These are phyloP conservation scores for Epizoanthus illoricatus DNA, from an alignment of 92 coral and sea anemone species.

Conservation along the genomic window DNA sequence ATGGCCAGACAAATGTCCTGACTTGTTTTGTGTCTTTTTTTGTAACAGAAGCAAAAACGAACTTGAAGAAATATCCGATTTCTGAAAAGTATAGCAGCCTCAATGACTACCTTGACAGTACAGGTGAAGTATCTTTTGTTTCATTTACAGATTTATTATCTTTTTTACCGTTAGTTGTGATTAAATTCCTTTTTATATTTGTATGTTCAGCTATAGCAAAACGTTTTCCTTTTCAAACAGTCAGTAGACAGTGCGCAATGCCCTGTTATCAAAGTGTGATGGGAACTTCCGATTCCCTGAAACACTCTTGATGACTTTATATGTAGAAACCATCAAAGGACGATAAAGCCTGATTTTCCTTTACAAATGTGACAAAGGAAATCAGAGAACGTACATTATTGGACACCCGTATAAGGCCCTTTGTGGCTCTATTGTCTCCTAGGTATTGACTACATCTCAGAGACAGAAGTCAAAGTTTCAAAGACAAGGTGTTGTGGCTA, in stretches of 20 bases:
- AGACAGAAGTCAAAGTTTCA: constrained; percentile 61
- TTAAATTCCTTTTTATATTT: no score
- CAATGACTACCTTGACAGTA: constrained; percentile 64
- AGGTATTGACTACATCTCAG: constrained; percentile 65
- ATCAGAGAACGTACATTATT: no score
- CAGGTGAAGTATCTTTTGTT: constrained; percentile 46
- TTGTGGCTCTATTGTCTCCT: not conserved
- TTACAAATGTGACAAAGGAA: no score
- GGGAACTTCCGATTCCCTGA: no score
- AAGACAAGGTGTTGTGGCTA: constrained; percentile 85
- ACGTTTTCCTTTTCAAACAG: no score
- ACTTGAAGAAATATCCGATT: constrained; percentile 55
- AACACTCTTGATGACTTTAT: no score
- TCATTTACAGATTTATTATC: not conserved
- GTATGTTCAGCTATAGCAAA: no score
- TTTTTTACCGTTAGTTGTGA: no score
- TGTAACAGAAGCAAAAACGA: constrained; percentile 55
- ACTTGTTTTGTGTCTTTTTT: not conserved
- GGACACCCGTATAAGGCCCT: not conserved
- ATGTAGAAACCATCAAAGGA: no score
- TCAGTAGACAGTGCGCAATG: not conserved
- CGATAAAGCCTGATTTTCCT: no score
- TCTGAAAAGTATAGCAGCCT: constrained; percentile 73
- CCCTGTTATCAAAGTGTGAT: no score
- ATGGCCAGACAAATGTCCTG: not conserved